Evolutionary conservation across 2,888 invertebrate genomes (phyloP).

Genomic region (Gari tellinella): DNA sequence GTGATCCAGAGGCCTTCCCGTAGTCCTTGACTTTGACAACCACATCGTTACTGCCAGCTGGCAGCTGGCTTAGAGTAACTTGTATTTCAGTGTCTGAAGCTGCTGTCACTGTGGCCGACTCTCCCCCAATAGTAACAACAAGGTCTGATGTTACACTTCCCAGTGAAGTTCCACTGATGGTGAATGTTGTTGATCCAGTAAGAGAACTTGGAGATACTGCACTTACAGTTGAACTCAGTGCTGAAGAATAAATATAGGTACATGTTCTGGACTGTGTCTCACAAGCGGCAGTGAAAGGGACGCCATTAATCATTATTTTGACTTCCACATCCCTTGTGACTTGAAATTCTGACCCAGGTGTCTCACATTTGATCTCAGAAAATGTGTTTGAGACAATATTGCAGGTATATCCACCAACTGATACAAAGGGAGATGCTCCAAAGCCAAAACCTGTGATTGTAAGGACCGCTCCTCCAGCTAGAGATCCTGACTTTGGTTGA

Average conservation of each 20-base stretch:
- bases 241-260: conserved; percentile 54
- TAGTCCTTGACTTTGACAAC: conserved; percentile 48
- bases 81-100: conserved; percentile 57
- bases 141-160: conserved; percentile 44
- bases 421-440: conserved; percentile 43
- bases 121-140: conserved; percentile 70
- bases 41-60: conserved; percentile 64
- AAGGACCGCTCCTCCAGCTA: conserved; percentile 58
- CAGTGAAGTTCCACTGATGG: conserved; percentile 62
- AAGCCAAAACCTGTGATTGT: conserved; percentile 69
- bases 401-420: conserved; percentile 64
- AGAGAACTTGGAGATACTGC: conserved; percentile 55
- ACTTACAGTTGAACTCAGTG: conserved; percentile 58
- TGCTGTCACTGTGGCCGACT: conserved; percentile 58
- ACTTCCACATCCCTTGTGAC: conserved; percentile 28
- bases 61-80: conserved; percentile 65
- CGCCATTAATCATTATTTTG: conserved; percentile 30
- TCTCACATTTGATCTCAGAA: conserved; percentile 63
- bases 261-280: conserved; percentile 39
- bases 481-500: conserved; percentile 51
- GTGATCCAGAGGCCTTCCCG: conserved; percentile 59
- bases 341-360: conserved; percentile 48
- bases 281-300: conserved; percentile 52
- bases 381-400: conserved; percentile 55
- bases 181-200: conserved; percentile 55